Base-by-base conservation (phyloP, 2,113 vertebrate genomes). In the Scalopus aquaticus region DNA sequence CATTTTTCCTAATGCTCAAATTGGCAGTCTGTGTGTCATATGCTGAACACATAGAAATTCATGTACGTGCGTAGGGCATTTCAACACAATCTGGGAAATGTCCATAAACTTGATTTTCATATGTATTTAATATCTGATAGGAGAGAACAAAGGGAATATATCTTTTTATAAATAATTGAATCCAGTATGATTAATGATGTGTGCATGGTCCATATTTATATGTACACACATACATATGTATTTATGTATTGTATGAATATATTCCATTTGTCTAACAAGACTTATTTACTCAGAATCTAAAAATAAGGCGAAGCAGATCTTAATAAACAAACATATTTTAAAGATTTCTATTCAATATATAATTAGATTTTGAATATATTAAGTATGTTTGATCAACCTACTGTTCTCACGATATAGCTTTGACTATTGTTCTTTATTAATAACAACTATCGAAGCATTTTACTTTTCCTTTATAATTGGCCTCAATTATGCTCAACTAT, bases 91-190 rank as follows among this genome's bases (percentile, higher is more conserved):
- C 90, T 94, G 67, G 80, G 49, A 96, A 81, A 93, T 62, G 88
- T 46, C 84, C 91, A 95, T 93, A 94, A 97, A 96, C 64, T 96
- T 96, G 26, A 95, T 96, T 96, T 96, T 95, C 96, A 96, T 96
- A 79, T 97, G 96, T 91, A 78, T 95, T 97, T 97, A 97, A 97
- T 96, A 97, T 97, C 94, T 96, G 96, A 97, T 97, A 97, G 82
- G 37, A 51, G 39, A 97, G 88, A 97, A 97, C 87, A 97, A 97
- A 96, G 92, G 19, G 35, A 88, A 88, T 90, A n/a, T 69, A 92
- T 94, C 62, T 93, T 95, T 97, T 93, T 74, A 94, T 92, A 97
- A 95, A 88, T 97, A 97, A 97, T 97, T 94, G 95, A 76, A 94
- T 92, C 93, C 95, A 93, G 93, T 74, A 65, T 92, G 84, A 97